Evolutionary conservation across 2,797 vertebrate genomes (phyloP), one percentile per base, ranked within the genome.

Genomic region (Aeoliscus strigatus): DNA sequence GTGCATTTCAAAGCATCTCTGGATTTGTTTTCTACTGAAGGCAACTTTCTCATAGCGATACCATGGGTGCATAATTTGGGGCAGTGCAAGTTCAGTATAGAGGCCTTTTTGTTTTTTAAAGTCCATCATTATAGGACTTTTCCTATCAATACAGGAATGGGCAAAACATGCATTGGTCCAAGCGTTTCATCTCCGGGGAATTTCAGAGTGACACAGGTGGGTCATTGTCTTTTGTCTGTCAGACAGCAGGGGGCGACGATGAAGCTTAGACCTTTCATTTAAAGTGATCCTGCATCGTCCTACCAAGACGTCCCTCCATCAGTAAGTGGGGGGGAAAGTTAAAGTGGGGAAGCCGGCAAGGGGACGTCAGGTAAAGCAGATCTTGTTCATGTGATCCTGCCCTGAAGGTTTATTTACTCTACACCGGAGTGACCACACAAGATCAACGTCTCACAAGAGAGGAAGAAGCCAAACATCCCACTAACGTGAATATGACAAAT

Each of bases 21-120:
- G 37, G 71, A 79, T 75, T 54, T 68, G 69, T 64, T 79, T 78
- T 81, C 71, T 70, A 78, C 78, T 33, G 79, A 88, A 86, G 85
- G 82, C 83, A 85, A 85, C 80, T 68, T 75, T 81, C 53, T 81
- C 52, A 42, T 53, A 68, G 44, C 27, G 52, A 66, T 60, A 76
- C 55, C 57, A 75, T 30, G 60, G 72, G 53, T 71, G 64, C 75
- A 70, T 75, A 49, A 79, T 73, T 70, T 52, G 60, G 79, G 67
- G 48, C 51, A 82, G 76, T 81, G 79, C 76, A 79, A 78, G 44
- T 73, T 56, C 3, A 41, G 39, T 33, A 41, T 33, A 54, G 54
- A 62, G 56, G 60, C 56, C 3, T 51, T 63, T 27, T 12, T 25
- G 6, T 25, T 11, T 25, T 15, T 54, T 40, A 46, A 60, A 66